Conservation (phyloP, 2,888 invertebrate genomes). For the Margaritifera margaritifera region DNA sequence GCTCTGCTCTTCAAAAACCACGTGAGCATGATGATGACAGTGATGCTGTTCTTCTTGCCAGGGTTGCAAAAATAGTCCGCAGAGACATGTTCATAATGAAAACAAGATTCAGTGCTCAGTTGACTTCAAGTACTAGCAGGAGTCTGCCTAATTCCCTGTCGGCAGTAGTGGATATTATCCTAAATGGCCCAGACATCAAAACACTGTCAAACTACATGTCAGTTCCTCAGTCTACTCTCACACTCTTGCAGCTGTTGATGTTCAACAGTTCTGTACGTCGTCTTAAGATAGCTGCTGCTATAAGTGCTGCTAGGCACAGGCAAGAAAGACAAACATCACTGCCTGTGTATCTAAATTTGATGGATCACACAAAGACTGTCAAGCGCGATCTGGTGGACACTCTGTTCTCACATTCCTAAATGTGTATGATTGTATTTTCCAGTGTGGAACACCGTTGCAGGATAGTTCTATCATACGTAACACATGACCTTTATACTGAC, state of each 20-base stretch:
- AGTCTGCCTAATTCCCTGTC: slow-evolving; percentile 11
- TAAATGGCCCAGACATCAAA: slow-evolving; percentile 9
- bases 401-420: too few relatives aligned
- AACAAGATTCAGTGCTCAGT: neutral
- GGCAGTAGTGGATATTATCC: slow-evolving; percentile 9
- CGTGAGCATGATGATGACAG: neutral
- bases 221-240: slow-evolving; percentile 11
- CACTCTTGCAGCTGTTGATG: slow-evolving; percentile 11
- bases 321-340: slow-evolving; percentile 12
- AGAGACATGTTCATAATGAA: slow-evolving; percentile 4
- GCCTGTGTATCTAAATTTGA: slow-evolving; percentile 19
- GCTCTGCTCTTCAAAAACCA: slow-evolving; percentile 1
- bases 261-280: slow-evolving; percentile 14
- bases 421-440: too few relatives aligned
- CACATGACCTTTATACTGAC: too few relatives aligned
- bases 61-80: slow-evolving; percentile 7
- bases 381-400: slow-evolving; percentile 18
- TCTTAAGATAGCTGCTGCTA: slow-evolving; percentile 1
- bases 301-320: neutral
- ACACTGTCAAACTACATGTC: neutral
- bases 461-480: too few relatives aligned
- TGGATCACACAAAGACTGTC: slow-evolving; percentile 22
- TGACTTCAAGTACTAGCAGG: neutral
- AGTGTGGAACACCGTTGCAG: too few relatives aligned
- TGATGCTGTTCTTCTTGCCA: slow-evolving; percentile 6